Conservation (phyloP, 2,113 vertebrate species). For the Platysteira castanea region DNA sequence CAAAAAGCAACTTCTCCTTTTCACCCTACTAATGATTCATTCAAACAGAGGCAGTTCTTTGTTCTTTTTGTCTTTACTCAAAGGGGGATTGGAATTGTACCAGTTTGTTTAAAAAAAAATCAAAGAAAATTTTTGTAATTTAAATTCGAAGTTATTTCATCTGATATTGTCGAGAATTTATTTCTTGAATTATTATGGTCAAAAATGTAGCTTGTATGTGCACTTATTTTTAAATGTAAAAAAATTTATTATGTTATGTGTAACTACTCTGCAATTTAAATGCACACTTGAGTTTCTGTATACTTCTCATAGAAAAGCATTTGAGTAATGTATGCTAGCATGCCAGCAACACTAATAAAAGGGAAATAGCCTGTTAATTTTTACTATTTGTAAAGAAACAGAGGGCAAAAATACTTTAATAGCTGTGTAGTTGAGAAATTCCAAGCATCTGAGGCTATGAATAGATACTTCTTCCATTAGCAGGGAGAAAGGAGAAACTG, state of each 20-base stretch:
- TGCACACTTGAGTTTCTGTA: not conserved
- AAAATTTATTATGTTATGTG: not conserved
- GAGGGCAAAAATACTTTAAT: not conserved
- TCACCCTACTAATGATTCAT: not conserved
- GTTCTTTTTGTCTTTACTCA: not conserved
- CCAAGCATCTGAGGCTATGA: not conserved
- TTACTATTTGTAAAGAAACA: not conserved
- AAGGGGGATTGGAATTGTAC: not conserved
- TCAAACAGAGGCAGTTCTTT: not conserved
- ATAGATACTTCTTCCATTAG: slow-evolving; percentile 4
- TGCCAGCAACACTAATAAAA: not conserved
- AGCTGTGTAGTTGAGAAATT: not conserved
- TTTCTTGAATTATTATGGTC: not conserved
- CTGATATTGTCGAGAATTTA: not conserved
- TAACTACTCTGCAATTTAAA: not conserved
- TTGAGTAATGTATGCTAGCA: not conserved
- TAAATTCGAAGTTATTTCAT: not conserved
- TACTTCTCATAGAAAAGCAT: not conserved
- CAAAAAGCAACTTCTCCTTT: not conserved
- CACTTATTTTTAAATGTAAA: not conserved
- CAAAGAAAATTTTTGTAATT: not conserved
- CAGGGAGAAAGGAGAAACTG: slow-evolving; percentile 81
- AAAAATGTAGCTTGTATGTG: not conserved
- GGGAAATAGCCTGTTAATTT: not conserved
- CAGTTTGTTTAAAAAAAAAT: not conserved